phyloP scores from a whole-genome alignment of 2,797 vertebrate genomes.

The Centropyge bicolor region DNA sequence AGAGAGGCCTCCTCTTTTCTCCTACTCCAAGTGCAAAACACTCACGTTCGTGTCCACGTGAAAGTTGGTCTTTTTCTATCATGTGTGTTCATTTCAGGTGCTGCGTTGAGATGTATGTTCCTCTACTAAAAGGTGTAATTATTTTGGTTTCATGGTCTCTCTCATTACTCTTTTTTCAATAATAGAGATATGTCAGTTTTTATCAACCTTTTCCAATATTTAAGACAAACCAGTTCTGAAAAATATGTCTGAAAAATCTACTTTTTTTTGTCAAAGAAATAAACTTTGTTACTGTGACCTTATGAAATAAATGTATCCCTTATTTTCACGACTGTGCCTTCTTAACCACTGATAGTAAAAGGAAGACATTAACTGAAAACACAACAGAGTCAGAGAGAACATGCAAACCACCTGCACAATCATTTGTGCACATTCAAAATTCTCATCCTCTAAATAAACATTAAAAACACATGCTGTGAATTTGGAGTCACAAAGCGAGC shows the following conservation, averaged over 20 bases:
- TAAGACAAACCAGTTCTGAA: background rate
- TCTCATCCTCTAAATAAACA: background rate
- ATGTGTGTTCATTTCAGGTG: background rate
- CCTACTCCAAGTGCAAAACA: constrained; percentile 10
- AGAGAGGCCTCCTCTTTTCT: constrained; percentile 19
- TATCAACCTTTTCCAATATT: background rate
- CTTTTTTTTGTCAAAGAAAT: background rate
- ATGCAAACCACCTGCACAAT: background rate
- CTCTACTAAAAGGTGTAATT: background rate
- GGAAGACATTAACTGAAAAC: background rate
- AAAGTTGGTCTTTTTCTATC: constrained; percentile 6
- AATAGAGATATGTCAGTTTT: background rate
- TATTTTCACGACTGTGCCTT: background rate
- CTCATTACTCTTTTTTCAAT: background rate
- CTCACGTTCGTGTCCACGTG: background rate
- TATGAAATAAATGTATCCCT: background rate
- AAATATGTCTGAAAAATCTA: background rate
- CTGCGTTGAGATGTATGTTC: background rate
- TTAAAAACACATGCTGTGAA: background rate
- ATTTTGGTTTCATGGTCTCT: background rate
- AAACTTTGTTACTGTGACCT: background rate
- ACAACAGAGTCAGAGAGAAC: background rate
- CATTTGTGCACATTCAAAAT: background rate
- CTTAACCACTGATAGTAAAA: background rate
- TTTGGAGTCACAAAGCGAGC: background rate